Evolutionary conservation across 2,113 vertebrate genomes (phyloP).

Genomic region (Megaptera novaeangliae): DNA sequence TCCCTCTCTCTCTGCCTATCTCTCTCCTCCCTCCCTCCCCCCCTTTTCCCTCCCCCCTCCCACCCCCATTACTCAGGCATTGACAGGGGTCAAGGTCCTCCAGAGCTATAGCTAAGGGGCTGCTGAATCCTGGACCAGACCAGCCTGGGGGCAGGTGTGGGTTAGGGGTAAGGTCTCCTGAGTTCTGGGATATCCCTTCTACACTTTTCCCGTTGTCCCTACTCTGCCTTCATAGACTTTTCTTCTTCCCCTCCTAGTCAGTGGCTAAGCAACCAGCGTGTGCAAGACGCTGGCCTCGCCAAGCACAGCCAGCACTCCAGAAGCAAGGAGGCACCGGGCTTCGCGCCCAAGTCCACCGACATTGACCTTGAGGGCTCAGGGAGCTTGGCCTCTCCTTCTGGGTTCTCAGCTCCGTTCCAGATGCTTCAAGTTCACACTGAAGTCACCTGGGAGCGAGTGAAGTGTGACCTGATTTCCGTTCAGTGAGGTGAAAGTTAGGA

Average conservation of each 20-base stretch:
- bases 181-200: neutral
- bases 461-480: neutral
- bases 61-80: neutral
- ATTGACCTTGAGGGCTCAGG: fast-evolving
- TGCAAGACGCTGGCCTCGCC: too few species aligned
- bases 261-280: too few species aligned
- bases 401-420: neutral
- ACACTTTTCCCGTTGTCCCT: neutral
- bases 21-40: neutral
- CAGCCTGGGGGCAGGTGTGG: too few species aligned
- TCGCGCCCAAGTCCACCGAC: fast-evolving
- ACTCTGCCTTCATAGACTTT: neutral
- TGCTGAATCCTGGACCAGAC: neutral
- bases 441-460: neutral
- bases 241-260: neutral
- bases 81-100: fast-evolving
- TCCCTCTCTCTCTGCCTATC: neutral
- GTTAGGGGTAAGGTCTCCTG: neutral
- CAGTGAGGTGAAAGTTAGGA: neutral
- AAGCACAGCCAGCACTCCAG: neutral
- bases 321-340: neutral
- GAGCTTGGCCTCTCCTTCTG: neutral
- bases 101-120: too few species aligned
- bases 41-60: fast-evolving
- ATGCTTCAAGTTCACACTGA: neutral